Percentiles rank a stretch among this genome's conserved stretches.
phyloP scores from a whole-genome alignment of 2,888 invertebrate genomes.

The Stenolophus ochropezus region DNA sequence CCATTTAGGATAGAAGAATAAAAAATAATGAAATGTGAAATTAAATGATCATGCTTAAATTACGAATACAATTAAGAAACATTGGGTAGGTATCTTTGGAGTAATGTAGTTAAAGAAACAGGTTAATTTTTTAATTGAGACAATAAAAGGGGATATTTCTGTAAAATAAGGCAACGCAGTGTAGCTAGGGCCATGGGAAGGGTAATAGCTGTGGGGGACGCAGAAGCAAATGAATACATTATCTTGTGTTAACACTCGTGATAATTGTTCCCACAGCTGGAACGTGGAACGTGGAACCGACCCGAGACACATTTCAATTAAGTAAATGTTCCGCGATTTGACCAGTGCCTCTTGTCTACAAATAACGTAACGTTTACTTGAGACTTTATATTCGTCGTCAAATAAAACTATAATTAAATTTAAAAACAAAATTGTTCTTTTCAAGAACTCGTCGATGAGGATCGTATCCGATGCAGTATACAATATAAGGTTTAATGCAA shows the following conservation, averaged over 20 bases:
- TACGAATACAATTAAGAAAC: no score
- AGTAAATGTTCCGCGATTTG: conserved; percentile 74
- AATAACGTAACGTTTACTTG: no score
- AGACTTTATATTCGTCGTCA: no score
- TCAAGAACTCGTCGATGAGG: no score
- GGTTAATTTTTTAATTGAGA: neutral
- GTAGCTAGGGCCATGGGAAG: neutral
- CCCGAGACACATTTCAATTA: conserved; percentile 74
- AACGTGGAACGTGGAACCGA: conserved; percentile 65
- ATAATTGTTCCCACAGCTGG: conserved; percentile 73
- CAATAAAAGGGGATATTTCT: neutral
- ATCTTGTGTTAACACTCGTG: conserved; percentile 74
- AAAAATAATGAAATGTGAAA: no score
- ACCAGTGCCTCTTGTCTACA: conserved; percentile 60
- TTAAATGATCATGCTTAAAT: no score
- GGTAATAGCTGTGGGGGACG: conserved; percentile 58
- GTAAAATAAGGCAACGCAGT: neutral
- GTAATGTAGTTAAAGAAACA: neutral
- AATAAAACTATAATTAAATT: no score
- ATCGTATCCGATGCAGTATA: no score
- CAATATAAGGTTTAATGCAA: no score
- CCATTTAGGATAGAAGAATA: no score
- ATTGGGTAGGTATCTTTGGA: no score
- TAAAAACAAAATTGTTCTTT: no score
- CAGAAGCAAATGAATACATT: conserved; percentile 72